Base-by-base conservation (phyloP, 2,113 vertebrate genomes). In the Nothocercus julius region DNA sequence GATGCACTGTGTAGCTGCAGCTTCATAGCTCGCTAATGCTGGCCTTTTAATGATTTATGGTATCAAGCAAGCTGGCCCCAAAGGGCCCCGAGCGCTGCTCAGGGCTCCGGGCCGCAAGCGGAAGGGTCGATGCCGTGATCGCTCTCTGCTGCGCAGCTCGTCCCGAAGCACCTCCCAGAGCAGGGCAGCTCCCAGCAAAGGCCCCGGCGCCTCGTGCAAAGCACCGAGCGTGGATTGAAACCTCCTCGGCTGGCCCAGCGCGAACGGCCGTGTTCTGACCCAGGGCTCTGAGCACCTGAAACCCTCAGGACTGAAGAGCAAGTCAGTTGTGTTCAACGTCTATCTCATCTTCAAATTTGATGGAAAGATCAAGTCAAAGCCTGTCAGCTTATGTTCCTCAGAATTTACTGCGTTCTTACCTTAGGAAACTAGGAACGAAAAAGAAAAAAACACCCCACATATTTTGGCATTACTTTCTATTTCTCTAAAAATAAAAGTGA, bases 401-500 rank as follows among this genome's bases (percentile, higher is more conserved):
- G 63, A 61, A 61, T 58, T 30, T 87, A 76, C 58, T 79, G 34
- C 34, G 36, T 85, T 73, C 13, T 69, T 61, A 82, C 14, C 19
- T 76, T 44, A 66, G 32, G 38, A 69, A 85, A 63, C n/a, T 28
- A 15, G 25, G 24, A 42, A 42, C 36, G 7, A 56, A 56, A 8
- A 42, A 40, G 7, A 56, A 56, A 8, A 56, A 7, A 7, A 4
- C 27, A 1, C 32, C 38, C 28, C 59, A 70, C 0, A 1, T 3
- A 38, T 77, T 81, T 56, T 62, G 12, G 59, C 42, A 78, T 4
- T 51, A 72, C 5, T 13, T 86, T 73, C 87, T 49, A 56, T 49
- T 67, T 68, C 34, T 21, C 49, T 77, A 78, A 93, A 87, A 90
- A 58, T 51, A 74, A 86, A 92, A 76, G 69, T 47, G 4, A 42